Conservation (phyloP, 2,113 vertebrate genomes). For the Thamnophis sirtalis region DNA sequence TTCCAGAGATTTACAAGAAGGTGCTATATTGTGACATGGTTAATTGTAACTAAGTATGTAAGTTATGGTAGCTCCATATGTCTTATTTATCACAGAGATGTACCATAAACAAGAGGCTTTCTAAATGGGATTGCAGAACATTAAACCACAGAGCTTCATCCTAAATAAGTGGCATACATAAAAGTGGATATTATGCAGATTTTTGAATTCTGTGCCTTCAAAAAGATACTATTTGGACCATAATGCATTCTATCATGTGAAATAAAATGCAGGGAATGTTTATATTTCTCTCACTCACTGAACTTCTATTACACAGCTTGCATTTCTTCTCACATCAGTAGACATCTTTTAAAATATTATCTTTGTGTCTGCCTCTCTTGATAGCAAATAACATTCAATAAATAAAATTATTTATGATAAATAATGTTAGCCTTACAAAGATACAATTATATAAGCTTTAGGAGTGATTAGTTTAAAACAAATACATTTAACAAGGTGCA, state of each 20-base stretch:
- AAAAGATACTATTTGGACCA: conserved; percentile 72
- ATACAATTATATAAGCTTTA: conserved; percentile 62
- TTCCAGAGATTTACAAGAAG: conserved; percentile 60
- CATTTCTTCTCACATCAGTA: conserved; percentile 73
- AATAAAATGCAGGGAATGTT: conserved; percentile 70
- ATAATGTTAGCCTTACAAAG: conserved; percentile 66
- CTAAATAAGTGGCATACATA: conserved; percentile 57
- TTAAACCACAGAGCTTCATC: conserved; percentile 64
- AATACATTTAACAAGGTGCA: conserved; percentile 67
- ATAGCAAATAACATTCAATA: conserved; percentile 73
- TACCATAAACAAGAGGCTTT: conserved; percentile 54
- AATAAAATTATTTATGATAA: conserved; percentile 71
- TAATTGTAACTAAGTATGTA: conserved; percentile 76
- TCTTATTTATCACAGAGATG: conserved; percentile 43
- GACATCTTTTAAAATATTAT: conserved; percentile 75
- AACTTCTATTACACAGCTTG: conserved; percentile 67
- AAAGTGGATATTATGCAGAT: conserved; percentile 67
- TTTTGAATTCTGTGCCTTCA: conserved; percentile 64
- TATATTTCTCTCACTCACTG: conserved; percentile 73
- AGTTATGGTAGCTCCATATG: conserved; percentile 55
- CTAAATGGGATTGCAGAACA: conserved; percentile 64
- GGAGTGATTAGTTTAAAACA: conserved; percentile 69
- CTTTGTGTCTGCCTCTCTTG: conserved; percentile 71
- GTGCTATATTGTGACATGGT: conserved; percentile 70
- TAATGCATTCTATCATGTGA: conserved; percentile 78